phyloP scores from a whole-genome alignment of 2,113 vertebrate species.

The Elephantulus edwardii region DNA sequence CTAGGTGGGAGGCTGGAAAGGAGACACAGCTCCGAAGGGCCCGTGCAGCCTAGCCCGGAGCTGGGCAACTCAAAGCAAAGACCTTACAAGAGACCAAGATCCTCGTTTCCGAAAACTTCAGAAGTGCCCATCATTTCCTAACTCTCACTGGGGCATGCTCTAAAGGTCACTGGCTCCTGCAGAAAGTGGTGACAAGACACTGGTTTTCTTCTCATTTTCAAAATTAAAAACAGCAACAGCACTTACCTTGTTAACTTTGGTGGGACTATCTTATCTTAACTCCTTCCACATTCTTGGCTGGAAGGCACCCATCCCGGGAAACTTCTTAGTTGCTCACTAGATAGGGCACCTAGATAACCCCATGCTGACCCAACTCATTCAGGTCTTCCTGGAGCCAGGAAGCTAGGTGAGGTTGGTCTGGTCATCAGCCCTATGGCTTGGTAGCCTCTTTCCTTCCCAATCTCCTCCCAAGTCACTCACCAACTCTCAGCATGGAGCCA shows the following conservation, averaged over 20 bases:
- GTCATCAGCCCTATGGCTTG: conserved; percentile 38
- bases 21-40: background rate
- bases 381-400: background rate
- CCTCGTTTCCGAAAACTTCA: background rate
- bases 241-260: background rate
- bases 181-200: background rate
- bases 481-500: background rate
- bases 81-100: no score
- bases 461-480: conserved; percentile 51
- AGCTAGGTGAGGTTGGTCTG: background rate
- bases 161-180: fast-evolving
- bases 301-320: background rate
- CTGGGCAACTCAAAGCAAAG: conserved; percentile 15
- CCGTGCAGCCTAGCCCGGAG: background rate
- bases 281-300: background rate
- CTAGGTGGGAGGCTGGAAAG: fast-evolving
- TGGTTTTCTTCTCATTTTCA: background rate
- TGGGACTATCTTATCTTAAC: background rate
- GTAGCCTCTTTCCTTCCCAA: conserved; percentile 44
- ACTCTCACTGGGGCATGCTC: background rate
- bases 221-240: background rate
- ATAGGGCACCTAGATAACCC: background rate
- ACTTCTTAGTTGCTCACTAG: background rate
- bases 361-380: background rate
- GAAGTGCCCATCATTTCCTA: background rate